A percentile compares a stretch with the other conserved stretches of the same genome.
Conservation (phyloP, 2,888 invertebrate species). For the Hartigia nigra region DNA sequence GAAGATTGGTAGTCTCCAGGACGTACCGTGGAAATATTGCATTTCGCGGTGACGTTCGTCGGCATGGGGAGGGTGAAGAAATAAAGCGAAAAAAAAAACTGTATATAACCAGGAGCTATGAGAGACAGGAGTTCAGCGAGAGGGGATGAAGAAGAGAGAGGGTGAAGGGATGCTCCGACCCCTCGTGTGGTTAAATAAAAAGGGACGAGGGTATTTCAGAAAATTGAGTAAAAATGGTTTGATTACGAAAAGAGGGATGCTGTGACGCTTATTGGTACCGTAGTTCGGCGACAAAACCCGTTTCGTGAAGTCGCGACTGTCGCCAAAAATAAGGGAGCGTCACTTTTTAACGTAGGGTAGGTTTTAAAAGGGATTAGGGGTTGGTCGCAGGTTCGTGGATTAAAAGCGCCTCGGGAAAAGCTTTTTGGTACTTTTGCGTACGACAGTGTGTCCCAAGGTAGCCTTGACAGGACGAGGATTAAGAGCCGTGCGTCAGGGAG, state of each 20-base stretch:
- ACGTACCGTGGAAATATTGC: slow-evolving; percentile 57
- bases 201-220: neutral
- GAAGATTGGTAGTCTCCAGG: slow-evolving; percentile 59
- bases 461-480: neutral
- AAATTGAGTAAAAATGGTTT: neutral
- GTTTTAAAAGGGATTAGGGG: neutral
- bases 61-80: slow-evolving; percentile 10
- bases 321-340: neutral
- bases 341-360: neutral
- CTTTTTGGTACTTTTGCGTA: neutral
- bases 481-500: neutral
- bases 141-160: slow-evolving; percentile 8
- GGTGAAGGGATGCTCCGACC: neutral
- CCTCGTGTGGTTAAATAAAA: neutral
- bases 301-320: neutral
- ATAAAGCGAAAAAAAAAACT: neutral
- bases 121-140: slow-evolving; percentile 35
- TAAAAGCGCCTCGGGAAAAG: neutral
- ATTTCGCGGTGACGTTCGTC: slow-evolving; percentile 44
- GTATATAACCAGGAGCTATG: slow-evolving; percentile 39
- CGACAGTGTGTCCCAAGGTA: neutral
- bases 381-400: neutral
- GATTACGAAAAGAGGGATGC: neutral
- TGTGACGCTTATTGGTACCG: neutral
- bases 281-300: neutral